Conservation (phyloP, 2,888 invertebrate genomes). For the Nematopogon swammerdamellus region DNA sequence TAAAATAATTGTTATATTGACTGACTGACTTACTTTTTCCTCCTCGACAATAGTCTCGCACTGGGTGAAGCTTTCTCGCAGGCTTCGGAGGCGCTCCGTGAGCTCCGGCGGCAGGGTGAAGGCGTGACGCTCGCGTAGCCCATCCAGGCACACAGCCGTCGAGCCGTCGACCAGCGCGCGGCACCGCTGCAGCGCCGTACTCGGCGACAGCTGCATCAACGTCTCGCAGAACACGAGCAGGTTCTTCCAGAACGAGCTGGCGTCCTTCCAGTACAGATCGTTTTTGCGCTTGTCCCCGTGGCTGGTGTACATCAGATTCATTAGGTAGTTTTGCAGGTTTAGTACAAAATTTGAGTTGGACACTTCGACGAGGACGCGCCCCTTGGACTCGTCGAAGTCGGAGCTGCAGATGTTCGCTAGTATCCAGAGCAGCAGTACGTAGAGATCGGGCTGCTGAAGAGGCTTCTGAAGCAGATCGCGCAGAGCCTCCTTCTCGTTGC, state of each 20-base stretch:
- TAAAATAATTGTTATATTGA: not conserved
- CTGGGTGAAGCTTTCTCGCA: slow-evolving; percentile 20
- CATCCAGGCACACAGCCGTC: slow-evolving; percentile 24
- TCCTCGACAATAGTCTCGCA: slow-evolving; percentile 16
- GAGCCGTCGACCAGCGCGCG: slow-evolving; percentile 28
- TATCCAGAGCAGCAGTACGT: slow-evolving; percentile 32
- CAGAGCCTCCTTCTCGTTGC: slow-evolving; percentile 25
- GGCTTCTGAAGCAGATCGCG: slow-evolving; percentile 23
- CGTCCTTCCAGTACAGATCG: slow-evolving; percentile 29
- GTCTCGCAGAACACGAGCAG: slow-evolving; percentile 28
- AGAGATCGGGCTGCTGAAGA: slow-evolving; percentile 25
- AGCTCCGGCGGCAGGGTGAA: slow-evolving; percentile 22
- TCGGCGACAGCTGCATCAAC: slow-evolving; percentile 30
- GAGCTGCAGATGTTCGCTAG: slow-evolving; percentile 31
- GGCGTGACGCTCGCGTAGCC: slow-evolving; percentile 20
- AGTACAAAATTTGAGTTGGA: slow-evolving; percentile 31
- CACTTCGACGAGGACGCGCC: slow-evolving; percentile 25
- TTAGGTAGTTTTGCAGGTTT: slow-evolving; percentile 25
- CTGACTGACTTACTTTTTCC: slow-evolving; percentile 19
- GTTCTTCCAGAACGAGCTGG: slow-evolving; percentile 32
- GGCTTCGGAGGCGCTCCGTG: slow-evolving; percentile 17
- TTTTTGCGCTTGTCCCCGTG: slow-evolving; percentile 16
- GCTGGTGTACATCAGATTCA: slow-evolving; percentile 27
- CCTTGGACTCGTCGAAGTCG: slow-evolving; percentile 29
- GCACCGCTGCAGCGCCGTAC: slow-evolving; percentile 27